Base-by-base conservation (phyloP, 2,113 vertebrate species). In the Hystrix cristata region DNA sequence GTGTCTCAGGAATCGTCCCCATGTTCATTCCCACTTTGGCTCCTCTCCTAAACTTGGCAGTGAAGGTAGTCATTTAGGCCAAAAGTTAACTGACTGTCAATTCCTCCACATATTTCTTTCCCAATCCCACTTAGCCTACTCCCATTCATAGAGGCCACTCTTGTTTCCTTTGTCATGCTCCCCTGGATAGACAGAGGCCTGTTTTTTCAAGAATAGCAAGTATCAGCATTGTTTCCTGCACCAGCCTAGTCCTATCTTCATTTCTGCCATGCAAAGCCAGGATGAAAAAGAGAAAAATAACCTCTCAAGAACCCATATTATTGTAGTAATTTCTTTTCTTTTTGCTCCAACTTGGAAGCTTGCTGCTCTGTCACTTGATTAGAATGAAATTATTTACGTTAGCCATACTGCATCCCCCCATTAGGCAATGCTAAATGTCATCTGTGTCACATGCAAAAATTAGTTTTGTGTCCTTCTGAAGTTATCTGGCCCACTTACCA, bases 381-480 rank as follows among this genome's bases (percentile, higher is more conserved):
- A 62, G n/a, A 90, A 90, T 62, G 3, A 67, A 94, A 95, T 97
- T 97, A 98, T 97, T 98, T 95, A 86, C 90, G 92, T 97, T 90
- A 97, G 65, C 72, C 94, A 86, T 80, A 90, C 65, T 86, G 78
- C 84, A 92, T 74, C 89, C 90, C 1, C 27, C 92, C 91, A 94
- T 0, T 0, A n/a, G 83, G 86, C 84, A 87, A 96, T 96, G 96
- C 90, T 96, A 88, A 97, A 94, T 90, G 96, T 79, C 88, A 91
- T 85, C 96, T 97, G 92, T 96, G 82, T 90, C 82, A 57, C 55
- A 80, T 31, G 65, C 2, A 91, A 96, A 98, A 84, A 98, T 98
- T 97, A 98, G 97, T 97, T 92, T 93, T 38, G 60, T 94, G 85
- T 98, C 95, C 93, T 97, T 98, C 94, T 65, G 91, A 98, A 96